A percentile compares a stretch with the other conserved stretches of the same genome.
Evolutionary conservation across 30 jellyfish, hydroid and myxozoan species (phyloP).

Genomic region (Turritopsis rubra): DNA sequence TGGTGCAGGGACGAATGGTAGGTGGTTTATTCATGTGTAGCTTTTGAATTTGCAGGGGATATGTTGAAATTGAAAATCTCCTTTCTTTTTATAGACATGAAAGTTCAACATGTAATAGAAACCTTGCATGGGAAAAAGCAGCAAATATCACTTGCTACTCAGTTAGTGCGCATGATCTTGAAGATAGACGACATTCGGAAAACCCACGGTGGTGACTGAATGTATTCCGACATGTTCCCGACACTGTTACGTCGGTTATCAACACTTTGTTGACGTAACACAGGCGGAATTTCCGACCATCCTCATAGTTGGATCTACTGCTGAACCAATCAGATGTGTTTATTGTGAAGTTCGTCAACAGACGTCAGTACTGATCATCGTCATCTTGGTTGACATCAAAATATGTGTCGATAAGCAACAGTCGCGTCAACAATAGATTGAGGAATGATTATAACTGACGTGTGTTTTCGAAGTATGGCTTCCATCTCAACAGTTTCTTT

Average conservation of each 20-base stretch:
- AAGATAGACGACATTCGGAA: slow-evolving; percentile 96
- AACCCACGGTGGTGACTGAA: slow-evolving; percentile 41
- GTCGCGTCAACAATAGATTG: neutral
- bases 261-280: neutral
- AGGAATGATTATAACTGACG: neutral
- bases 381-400: neutral
- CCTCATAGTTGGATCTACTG: neutral
- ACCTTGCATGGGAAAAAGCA: slow-evolving; percentile 99
- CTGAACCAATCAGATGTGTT: neutral
- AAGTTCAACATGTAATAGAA: slow-evolving; percentile 97
- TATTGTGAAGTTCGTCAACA: neutral
- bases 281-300: neutral
- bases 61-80: neutral
- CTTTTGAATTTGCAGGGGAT: neutral
- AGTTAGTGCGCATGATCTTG: slow-evolving; percentile 95
- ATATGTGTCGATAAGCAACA: neutral
- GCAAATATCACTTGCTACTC: slow-evolving; percentile 97
- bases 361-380: neutral
- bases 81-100: slow-evolving; percentile 71
- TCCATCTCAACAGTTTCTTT: neutral
- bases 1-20: slow-evolving; percentile 85
- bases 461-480: neutral
- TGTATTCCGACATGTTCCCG: slow-evolving; percentile 3
- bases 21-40: neutral
- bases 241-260: slow-evolving; percentile 1